phyloP scores from a whole-genome alignment of 2,888 invertebrate genomes.

The Calliopum simillimum region DNA sequence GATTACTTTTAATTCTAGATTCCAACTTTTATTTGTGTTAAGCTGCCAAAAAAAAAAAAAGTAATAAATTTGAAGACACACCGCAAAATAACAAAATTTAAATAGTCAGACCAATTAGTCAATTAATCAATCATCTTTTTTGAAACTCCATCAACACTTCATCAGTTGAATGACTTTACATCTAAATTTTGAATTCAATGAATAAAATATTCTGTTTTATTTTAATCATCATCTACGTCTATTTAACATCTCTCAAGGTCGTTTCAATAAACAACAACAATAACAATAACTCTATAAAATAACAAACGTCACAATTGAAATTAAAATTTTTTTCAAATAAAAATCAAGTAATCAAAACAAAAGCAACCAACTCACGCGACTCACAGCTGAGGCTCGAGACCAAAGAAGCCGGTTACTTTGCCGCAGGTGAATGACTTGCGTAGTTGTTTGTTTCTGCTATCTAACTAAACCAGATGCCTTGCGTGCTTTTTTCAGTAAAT shows the following conservation, averaged over 20 bases:
- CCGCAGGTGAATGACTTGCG: constrained; percentile 12
- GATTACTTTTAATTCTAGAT: too few relatives aligned
- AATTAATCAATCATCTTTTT: too few relatives aligned
- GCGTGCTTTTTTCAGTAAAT: not conserved
- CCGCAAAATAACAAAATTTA: too few relatives aligned
- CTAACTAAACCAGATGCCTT: not conserved
- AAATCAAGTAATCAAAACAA: constrained; percentile 18
- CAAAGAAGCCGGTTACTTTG: not conserved
- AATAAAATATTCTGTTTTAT: not conserved
- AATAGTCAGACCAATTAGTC: too few relatives aligned
- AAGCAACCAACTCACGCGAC: constrained; percentile 21
- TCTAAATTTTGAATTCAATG: too few relatives aligned
- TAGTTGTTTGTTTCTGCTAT: not conserved
- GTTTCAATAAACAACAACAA: not conserved
- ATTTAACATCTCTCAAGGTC: not conserved
- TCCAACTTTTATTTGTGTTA: too few relatives aligned
- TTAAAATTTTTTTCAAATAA: not conserved
- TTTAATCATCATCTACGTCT: not conserved
- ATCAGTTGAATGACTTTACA: too few relatives aligned
- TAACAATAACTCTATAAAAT: not conserved
- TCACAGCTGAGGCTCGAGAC: not conserved
- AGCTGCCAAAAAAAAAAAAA: too few relatives aligned
- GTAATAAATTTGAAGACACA: too few relatives aligned
- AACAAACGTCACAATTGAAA: not conserved
- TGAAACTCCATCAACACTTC: too few relatives aligned